Conservation (phyloP, 2,113 vertebrate species). For the Xenopus tropicalis region DNA sequence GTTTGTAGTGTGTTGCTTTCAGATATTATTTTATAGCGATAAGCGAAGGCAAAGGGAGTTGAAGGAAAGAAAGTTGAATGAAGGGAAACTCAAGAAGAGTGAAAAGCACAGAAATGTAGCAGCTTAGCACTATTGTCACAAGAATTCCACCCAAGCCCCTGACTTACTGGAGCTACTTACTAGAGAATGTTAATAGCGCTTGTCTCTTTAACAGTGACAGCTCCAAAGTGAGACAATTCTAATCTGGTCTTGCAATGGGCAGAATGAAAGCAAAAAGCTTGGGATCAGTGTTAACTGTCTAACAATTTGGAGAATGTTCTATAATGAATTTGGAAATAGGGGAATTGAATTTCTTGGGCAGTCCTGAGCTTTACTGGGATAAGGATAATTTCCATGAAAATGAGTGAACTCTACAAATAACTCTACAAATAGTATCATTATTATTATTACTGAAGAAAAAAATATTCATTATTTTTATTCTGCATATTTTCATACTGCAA, state of each 20-base stretch:
- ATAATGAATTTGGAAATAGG: conserved; percentile 52
- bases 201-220: conserved; percentile 77
- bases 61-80: conserved; percentile 47
- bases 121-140: conserved; percentile 55
- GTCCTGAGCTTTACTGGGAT: neutral
- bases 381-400: too few species aligned
- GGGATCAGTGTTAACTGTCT: conserved; percentile 62
- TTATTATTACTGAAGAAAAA: too few species aligned
- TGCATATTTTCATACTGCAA: too few species aligned
- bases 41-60: conserved; percentile 50
- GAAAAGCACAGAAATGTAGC: conserved; percentile 61
- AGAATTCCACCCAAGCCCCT: conserved; percentile 61
- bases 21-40: too few species aligned
- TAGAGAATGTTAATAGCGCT: conserved; percentile 80
- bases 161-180: conserved; percentile 72
- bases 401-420: too few species aligned
- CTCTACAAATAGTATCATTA: too few species aligned
- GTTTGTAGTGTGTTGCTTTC: too few species aligned
- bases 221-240: conserved; percentile 69
- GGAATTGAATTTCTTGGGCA: conserved; percentile 30
- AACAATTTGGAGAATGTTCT: conserved; percentile 65
- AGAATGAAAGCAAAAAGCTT: conserved; percentile 58
- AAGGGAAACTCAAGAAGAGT: neutral
- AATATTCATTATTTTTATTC: too few species aligned
- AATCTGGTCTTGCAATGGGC: conserved; percentile 68